Evolutionary conservation across 2,888 invertebrate genomes (phyloP), one percentile per base, ranked within the genome.

Genomic region (Sphecodes monilicornis): DNA sequence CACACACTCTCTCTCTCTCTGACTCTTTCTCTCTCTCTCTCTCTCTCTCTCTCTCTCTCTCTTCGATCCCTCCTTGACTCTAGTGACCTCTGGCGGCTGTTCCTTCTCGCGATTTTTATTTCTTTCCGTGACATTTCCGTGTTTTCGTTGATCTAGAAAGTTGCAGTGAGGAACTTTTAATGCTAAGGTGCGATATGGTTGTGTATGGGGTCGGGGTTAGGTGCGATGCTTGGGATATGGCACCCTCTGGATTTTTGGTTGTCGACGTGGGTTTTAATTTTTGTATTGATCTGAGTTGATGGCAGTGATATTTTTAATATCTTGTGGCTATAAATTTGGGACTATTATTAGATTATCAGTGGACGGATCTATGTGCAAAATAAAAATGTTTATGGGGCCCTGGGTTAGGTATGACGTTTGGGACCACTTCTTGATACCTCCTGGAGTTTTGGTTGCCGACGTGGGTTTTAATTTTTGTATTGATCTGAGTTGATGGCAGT

Each of bases 21-120:
- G n/a, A n/a, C n/a, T n/a, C n/a, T n/a, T n/a, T 26, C 54, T 54
- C 57, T 26, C 54, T 1, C 54, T 57, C 8, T n/a, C 54, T 54
- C 57, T 26, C 11, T 43, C 43, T 43, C 43, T 26, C 54, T 54
- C 57, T 26, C 54, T 1, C 54, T 57, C 8, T n/a, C 54, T 54
- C 57, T 26, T 60, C 2, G 66, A 11, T 66, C 36, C 36, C 10
- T n/a, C 32, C 36, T 36, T 36, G 8, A 22, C 22, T 18, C 36
- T 11, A 29, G n/a, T 16, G 13, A 18, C 26, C 74, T 1, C 6
- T 26, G 39, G 22, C 4, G 39, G 22, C 4, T 16, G n/a, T 39
- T 39, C 18, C 16, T 3, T 43, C 70, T 18, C n/a, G 64, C 64
- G n/a, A 64, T 29, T 71, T 64, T 77, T 50, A 64, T 29, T 71